Evolutionary conservation across 2,113 vertebrate genomes (phyloP), one percentile per base, ranked within the genome.

Genomic region (Psephotus haematonotus): DNA sequence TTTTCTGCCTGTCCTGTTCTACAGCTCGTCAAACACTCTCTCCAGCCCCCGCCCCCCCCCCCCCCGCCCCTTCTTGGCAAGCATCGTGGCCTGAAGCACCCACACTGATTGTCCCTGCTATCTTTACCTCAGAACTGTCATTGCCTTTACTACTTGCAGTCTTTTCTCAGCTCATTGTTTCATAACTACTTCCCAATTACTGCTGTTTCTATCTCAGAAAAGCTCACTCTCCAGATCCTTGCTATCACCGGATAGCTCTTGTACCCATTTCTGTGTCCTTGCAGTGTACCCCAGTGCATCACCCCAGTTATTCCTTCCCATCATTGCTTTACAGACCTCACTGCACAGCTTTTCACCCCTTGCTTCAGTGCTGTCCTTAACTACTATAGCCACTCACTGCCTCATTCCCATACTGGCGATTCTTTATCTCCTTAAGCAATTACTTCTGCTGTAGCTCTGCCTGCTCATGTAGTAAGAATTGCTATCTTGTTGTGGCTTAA

Each of bases 151-250:
- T 29, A 24, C 43, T 43, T 6, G 15, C 25, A n/a, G 43, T 31
- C 43, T 22, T 9, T 68, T 62, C 57, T 29, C 50, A 11, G 31
- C 25, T 35, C 39, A 2, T 16, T 6, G 0, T 46, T 65, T 9
- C 0, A 0, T 33, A 28, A 8, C 27, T 17, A 2, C 23, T 28
- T 41, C 25, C 37, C 29, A 3, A 0, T 37, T 2, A 3, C 20
- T 37, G 41, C 39, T 37, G 39, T 5, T 11, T 50, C 9, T 17
- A 5, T 7, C 29, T 27, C 28, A 2, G n/a, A 5, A 11, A 11
- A 82, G 44, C 44, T 49, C 1, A 0, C 9, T 7, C n/a, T 23
- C 27, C 18, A 2, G 15, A 10, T 31, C 11, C 24, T 41, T 24
- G 29, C 49, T 33, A 3, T 8, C 47, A 43, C 11, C 6, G 52